Evolutionary conservation across 1,140 invertebrate species (phyloP), one percentile per base, ranked within the genome.

Genomic region (Drosophila nigrodunni): DNA sequence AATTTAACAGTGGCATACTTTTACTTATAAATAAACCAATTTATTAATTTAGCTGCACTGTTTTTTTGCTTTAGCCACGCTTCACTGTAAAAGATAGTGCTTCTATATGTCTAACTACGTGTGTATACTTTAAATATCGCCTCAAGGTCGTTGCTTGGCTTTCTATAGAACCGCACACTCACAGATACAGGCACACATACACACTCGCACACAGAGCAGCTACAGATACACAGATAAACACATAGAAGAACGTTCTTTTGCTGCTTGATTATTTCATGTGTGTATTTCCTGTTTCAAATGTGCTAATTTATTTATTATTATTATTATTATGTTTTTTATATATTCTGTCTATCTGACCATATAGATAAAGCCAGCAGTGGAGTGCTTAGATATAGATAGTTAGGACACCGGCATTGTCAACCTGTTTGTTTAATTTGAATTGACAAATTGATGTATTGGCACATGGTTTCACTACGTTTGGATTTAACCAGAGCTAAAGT

Each of bases 251-350:
- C 70, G 65, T 77, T 73, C 47, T 77, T 74, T 18, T 44, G 13
- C 11, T 77, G 64, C 62, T 69, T 74, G 74, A 80, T 65, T 80
- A 79, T 73, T 73, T 77, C 43, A 39, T 74, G 57, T 68, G 57
- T 74, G 66, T 74, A 74, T 74, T 74, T 72, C 77, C 77, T 80
- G 64, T 74, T 80, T 80, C 55, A 77, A 80, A 80, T 80, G 77
- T 80, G 77, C 61, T 80, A 80, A 80, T 77, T 77, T 80, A 77
- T 79, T 79, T 71, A 37, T 41, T 39, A 55, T 55, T 55, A 55
- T 55, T 55, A 15, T 55, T 55, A 15, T 37, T 54, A 57, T 60
- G 55, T 11, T 57, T 61, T 66, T 66, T 74, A 46, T 49, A 35
- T 21, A 21, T 57, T 77, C 43, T 62, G 62, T 59, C 25, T 74